Evolutionary conservation across 2,888 invertebrate species (phyloP).

Genomic region (Panorpa germanica): DNA sequence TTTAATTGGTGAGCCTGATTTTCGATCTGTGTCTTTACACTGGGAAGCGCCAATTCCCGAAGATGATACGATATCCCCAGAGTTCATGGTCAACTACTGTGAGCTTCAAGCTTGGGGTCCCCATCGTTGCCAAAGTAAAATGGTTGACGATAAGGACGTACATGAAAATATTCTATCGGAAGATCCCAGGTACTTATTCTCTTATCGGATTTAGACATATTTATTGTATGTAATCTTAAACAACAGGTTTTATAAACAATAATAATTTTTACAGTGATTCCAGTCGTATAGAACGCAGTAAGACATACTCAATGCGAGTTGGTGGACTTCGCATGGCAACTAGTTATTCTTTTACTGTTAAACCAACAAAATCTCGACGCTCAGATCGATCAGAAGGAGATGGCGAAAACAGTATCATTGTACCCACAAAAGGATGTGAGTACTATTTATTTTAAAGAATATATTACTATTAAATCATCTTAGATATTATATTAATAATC

Average conservation of each 20-base stretch:
- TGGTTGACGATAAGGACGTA: too few species aligned
- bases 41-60: slow-evolving; percentile 27
- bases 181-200: too few species aligned
- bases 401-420: slow-evolving; percentile 49
- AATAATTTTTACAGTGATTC: too few species aligned
- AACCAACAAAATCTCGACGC: slow-evolving; percentile 33
- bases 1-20: slow-evolving; percentile 44
- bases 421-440: slow-evolving; percentile 75
- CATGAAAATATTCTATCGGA: too few species aligned
- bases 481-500: too few species aligned
- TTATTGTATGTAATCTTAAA: too few species aligned
- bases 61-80: slow-evolving; percentile 27
- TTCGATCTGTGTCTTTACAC: slow-evolving; percentile 38
- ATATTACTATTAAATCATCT: too few species aligned
- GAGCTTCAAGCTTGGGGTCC: slow-evolving; percentile 64
- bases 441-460: slow-evolving; percentile 14
- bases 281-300: too few species aligned
- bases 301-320: slow-evolving; percentile 41
- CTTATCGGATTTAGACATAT: too few species aligned
- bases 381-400: too few species aligned
- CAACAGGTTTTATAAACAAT: too few species aligned
- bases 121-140: slow-evolving; percentile 52
- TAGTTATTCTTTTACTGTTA: slow-evolving; percentile 61
- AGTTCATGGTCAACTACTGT: slow-evolving; percentile 56
- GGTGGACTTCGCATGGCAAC: slow-evolving; percentile 64